Base-by-base conservation (phyloP, 2,888 invertebrate species). In the Scelioninae gen. 1 region DNA sequence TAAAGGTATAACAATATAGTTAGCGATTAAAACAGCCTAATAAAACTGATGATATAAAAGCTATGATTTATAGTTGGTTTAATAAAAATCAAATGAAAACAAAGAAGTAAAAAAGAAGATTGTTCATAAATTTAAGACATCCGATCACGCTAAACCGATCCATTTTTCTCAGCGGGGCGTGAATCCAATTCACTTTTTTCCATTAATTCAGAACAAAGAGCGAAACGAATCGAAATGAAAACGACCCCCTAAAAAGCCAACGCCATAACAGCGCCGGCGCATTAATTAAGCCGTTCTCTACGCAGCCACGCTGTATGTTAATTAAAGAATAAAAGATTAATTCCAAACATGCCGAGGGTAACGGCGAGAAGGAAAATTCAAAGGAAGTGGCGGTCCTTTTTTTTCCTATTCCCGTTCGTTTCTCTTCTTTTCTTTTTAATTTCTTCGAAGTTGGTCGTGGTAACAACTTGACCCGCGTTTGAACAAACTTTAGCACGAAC, bases 381-480 rank as follows among this genome's bases (percentile, higher is more conserved):
- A 71, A 71, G 32, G 51, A 69, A 69, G 53, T 45, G 10, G 34
- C 43, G 66, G 43, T 31, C 23, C 23, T 60, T 53, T 55, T 55
- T 34, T 34, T 8, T 11, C 9, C 29, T n/a, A n/a, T n/a, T n/a
- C n/a, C n/a, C 31, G 9, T 29, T 13, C 56, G 7, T 23, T 47
- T 49, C 23, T 15, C 29, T 74, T 15, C 10, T 45, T 62, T 80
- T 62, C 53, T 66, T 58, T 60, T 74, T 58, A 11, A 62, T 56
- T 74, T 75, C 53, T 60, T 49, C 13, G 10, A 31, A 66, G 60
- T 62, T 71, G 43, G 71, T 13, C 45, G 43, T 16, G 49, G 76
- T 65, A 72, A 72, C 76, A 71, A 82, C 77, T 82, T 82, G 77
- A 82, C 55, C 76, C 32, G 58, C 56, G 82, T 77, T 72, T 77